Evolutionary conservation across 2,113 vertebrate species (phyloP).

Genomic region (Bagarius yarrelli): DNA sequence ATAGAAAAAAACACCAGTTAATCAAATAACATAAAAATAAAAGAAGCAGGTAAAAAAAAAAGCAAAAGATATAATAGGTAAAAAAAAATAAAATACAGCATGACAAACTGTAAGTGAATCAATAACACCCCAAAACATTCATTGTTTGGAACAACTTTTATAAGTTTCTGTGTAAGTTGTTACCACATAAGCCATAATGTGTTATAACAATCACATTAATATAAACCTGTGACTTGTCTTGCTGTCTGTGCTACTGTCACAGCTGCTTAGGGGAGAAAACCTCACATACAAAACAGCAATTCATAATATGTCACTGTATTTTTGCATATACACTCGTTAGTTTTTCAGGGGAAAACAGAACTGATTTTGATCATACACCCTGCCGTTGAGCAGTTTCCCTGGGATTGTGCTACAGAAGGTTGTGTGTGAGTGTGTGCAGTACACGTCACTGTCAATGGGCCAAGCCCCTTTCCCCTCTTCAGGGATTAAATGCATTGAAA

Average conservation of each 20-base stretch:
- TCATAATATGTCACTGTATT: not conserved
- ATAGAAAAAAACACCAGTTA: not conserved
- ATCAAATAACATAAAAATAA: not conserved
- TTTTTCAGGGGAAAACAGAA: not conserved
- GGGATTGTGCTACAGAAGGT: not conserved
- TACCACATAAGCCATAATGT: not conserved
- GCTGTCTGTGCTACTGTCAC: not conserved
- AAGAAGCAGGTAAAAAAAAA: not conserved
- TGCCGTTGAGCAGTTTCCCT: not conserved
- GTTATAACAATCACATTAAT: not conserved
- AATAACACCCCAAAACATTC: not conserved
- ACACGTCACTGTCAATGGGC: not conserved
- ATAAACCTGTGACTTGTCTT: not conserved
- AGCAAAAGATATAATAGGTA: not conserved
- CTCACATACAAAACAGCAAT: not conserved
- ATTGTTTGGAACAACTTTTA: not conserved
- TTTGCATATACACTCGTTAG: not conserved
- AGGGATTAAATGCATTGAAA: constrained; percentile 66
- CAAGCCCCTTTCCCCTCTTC: constrained; percentile 53
- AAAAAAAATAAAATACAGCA: not conserved
- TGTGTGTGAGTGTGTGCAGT: constrained; percentile 1
- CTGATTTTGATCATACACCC: not conserved
- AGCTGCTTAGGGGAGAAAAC: not conserved
- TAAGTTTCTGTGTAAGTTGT: not conserved
- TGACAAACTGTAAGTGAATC: not conserved